Conservation (phyloP, 2,888 invertebrate genomes). For the Brachynemurus nebulosus region DNA sequence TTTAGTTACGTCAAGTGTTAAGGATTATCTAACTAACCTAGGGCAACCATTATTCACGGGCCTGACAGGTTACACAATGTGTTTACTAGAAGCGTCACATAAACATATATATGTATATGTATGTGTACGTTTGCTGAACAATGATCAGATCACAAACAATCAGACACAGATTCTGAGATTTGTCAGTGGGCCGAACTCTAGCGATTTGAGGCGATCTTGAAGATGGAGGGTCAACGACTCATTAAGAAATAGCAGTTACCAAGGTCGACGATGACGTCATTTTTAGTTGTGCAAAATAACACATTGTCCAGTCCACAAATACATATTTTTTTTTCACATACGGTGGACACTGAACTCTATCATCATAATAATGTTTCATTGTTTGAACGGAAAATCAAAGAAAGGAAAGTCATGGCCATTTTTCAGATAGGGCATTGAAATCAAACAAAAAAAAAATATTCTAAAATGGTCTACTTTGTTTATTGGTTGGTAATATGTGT, state of each 20-base stretch:
- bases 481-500: too few species aligned
- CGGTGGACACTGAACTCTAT: background rate
- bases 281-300: constrained; percentile 1
- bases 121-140: too few species aligned
- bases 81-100: too few species aligned
- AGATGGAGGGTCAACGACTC: constrained; percentile 2
- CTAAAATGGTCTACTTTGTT: too few species aligned
- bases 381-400: too few species aligned
- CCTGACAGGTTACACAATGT: constrained; percentile 1
- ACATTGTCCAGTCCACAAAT: background rate
- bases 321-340: too few species aligned
- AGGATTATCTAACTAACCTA: constrained; percentile 2
- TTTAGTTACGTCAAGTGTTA: too few species aligned
- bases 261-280: constrained; percentile 1
- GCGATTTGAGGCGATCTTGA: background rate
- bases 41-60: background rate
- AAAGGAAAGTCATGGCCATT: too few species aligned
- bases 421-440: too few species aligned
- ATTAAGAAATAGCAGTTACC: constrained; percentile 1
- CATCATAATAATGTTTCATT: background rate
- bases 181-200: background rate
- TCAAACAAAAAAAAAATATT: too few species aligned
- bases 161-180: background rate
- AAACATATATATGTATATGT: too few species aligned
- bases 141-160: too few species aligned